Evolutionary conservation across 2,888 invertebrate species (phyloP).

Genomic region (Dicycla oo): DNA sequence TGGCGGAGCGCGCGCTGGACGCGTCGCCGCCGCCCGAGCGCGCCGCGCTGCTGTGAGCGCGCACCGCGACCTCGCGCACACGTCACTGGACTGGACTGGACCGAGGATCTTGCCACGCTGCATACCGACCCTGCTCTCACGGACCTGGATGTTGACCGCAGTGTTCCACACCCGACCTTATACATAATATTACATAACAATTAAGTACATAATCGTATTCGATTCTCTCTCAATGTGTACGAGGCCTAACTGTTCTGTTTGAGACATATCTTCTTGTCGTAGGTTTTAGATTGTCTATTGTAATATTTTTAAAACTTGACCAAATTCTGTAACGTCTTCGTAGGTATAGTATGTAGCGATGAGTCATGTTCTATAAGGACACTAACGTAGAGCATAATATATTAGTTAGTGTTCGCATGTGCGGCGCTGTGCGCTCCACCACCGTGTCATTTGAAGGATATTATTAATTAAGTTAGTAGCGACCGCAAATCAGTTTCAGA

Average conservation of each 20-base stretch:
- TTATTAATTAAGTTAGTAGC: slow-evolving; percentile 19
- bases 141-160: not conserved
- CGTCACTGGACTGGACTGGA: not conserved
- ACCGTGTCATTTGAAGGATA: slow-evolving; percentile 37
- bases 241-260: slow-evolving; percentile 21
- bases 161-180: not conserved
- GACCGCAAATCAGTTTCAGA: slow-evolving; percentile 2
- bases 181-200: not conserved
- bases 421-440: not conserved
- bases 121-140: not conserved
- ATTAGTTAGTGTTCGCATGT: not conserved
- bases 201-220: not conserved
- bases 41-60: slow-evolving; percentile 74
- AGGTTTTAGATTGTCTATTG: slow-evolving; percentile 15
- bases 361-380: not conserved
- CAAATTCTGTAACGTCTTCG: slow-evolving; percentile 34
- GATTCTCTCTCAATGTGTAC: slow-evolving; percentile 2
- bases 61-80: too few relatives aligned
- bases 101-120: not conserved
- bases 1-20: slow-evolving; percentile 67
- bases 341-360: slow-evolving; percentile 21
- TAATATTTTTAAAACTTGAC: slow-evolving; percentile 35
- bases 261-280: slow-evolving; percentile 5
- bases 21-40: slow-evolving; percentile 74
- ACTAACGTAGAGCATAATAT: not conserved